Evolutionary conservation across 2,888 invertebrate genomes (phyloP), one percentile per base, ranked within the genome.

Genomic region (Brassicogethes aeneus): DNA sequence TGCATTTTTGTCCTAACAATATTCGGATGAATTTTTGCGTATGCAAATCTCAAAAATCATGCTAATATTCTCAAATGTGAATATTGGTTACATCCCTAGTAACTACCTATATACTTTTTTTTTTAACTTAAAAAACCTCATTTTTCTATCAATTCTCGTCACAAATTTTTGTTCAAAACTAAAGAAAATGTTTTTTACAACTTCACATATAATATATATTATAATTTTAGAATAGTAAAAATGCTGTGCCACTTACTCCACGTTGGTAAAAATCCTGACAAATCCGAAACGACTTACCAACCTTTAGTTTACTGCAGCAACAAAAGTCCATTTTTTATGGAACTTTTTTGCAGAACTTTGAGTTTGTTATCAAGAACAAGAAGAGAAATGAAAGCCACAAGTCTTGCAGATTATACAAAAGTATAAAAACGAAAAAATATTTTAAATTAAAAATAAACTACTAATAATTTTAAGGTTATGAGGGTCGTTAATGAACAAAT

Each of bases 321-420:
- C 2, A 56, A 55, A 40, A 53, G 47, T 3, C 59, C 62, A 8
- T 66, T 66, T 45, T 58, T 67, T 34, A 53, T 58, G 36, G 66
- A 68, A 47, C 49, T 68, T 14, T 68, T 66, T 50, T 62, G 63
- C 1, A 50, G 65, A 40, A 59, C 61, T 1, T 64, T 67, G 64
- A 65, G 62, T 63, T 46, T 65, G 12, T 43, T 68, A 29, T 65
- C 65, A 2, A 61, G 60, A 46, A 66, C 66, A 0, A 55, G 66
- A 46, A 50, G 61, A 31, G 66, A 68, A 48, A 68, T 67, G 68
- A 64, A 60, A 49, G 65, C 63, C 8, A 61, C 56, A 8, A 60
- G 59, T 3, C 48, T 56, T 3, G 55, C 53, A 3, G 68, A 68
- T 44, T 66, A 63, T 44, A 52, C 54, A n/a, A 66, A 66, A 50